Base-by-base conservation (phyloP, 2,113 vertebrate species). In the Seriola rivoliana region DNA sequence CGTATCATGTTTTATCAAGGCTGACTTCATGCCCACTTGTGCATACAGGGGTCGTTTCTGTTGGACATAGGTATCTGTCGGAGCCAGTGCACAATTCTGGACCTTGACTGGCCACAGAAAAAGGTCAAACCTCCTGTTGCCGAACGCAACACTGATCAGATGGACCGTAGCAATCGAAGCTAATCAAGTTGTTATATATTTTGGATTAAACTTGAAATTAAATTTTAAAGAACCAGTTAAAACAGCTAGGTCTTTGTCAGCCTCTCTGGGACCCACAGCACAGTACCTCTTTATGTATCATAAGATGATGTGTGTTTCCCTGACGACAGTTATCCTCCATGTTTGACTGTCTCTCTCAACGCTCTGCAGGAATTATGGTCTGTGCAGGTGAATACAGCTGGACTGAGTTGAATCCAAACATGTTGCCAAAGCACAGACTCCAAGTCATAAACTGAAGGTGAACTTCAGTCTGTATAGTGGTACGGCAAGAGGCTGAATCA, bases 311-410 rank as follows among this genome's bases (percentile, higher is more conserved):
- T 21, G 8, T 58, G 38, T 54, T 42, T 44, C 66, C 46, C 19
- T 66, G n/a, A 40, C 23, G 63, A 68, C 8, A 50, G 79, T 57
- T 23, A 58, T 71, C 50, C 40, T 75, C 16, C 50, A 42, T 25
- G 52, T 68, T 32, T 58, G 40, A 42, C 19, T 1, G 21, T n/a
- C 40, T 72, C 19, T 25, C 13, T 59, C 25, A 17, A 64, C 2
- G 13, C 60, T 50, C 32, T 50, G 40, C 82, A 75, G 48, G 46
- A 74, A 70, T 52, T 8, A 74, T 1, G 2, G 40, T 48, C 29
- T 54, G 34, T 40, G 55, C 7, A 57, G 67, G 62, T 32, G 67
- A 55, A 77, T 0, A 1, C 25, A 68, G 16, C 19, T 36, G 0
- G 11, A 60, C 25, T 23, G 59, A 70, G 36, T 8, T 12, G 72